Conservation (phyloP, 37 sponge, comb jelly and placozoan genomes). For the Oopsacas minuta region DNA sequence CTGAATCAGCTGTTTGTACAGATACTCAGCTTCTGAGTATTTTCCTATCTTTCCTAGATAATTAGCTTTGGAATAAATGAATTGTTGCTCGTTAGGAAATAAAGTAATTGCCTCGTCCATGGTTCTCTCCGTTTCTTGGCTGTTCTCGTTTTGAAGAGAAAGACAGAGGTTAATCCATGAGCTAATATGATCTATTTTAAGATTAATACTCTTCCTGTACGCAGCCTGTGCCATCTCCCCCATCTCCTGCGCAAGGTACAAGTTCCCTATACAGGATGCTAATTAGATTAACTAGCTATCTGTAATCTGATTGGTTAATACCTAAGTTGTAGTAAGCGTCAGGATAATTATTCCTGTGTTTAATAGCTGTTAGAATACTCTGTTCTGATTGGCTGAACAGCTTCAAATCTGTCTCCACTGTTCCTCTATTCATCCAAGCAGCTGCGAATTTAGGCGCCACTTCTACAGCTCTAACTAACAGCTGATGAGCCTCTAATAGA, state of each 20-base stretch:
- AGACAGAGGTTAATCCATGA: slow-evolving; percentile 66
- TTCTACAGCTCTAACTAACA: slow-evolving; percentile 32
- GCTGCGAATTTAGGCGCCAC: slow-evolving; percentile 50
- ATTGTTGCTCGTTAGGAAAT: slow-evolving; percentile 25
- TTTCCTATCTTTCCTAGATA: slow-evolving; percentile 33
- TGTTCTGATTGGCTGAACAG: slow-evolving; percentile 25
- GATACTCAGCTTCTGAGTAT: slow-evolving; percentile 37
- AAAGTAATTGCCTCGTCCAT: slow-evolving; percentile 33
- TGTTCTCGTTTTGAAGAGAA: slow-evolving; percentile 28
- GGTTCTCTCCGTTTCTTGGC: slow-evolving; percentile 38
- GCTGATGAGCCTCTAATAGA: slow-evolving; percentile 30
- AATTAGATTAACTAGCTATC: not conserved
- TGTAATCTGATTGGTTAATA: not conserved
- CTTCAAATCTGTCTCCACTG: slow-evolving; percentile 41
- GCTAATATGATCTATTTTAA: slow-evolving; percentile 26
- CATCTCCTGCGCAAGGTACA: slow-evolving; percentile 25
- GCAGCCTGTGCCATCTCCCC: slow-evolving; percentile 26
- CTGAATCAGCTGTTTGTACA: slow-evolving; percentile 28
- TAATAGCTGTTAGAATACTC: slow-evolving; percentile 24
- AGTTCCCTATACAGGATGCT: slow-evolving; percentile 25
- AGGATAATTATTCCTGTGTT: slow-evolving; percentile 25
- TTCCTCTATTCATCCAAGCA: slow-evolving; percentile 84
- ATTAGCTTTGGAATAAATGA: slow-evolving; percentile 36
- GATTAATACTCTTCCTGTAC: slow-evolving; percentile 33
- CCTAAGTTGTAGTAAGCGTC: slow-evolving; percentile 32